These are phyloP conservation scores for Chymomyza costata DNA, from an alignment of 1,140 invertebrate species.

Conservation along the genomic window DNA sequence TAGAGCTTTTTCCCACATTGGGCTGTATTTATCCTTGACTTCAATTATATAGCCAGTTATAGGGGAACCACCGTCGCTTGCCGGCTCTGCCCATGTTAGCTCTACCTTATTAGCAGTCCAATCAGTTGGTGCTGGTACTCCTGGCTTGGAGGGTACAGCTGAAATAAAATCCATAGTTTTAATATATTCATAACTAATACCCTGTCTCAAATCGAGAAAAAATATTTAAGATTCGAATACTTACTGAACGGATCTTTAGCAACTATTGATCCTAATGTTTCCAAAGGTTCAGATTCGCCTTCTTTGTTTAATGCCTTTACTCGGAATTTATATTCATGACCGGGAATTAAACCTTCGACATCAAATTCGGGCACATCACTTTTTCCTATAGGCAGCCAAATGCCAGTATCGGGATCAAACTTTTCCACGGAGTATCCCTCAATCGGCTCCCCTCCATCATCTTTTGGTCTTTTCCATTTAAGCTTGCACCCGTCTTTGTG, in stretches of 20 bases:
- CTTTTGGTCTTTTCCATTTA: slow-evolving; percentile 98
- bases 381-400: slow-evolving; percentile 92
- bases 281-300: slow-evolving; percentile 97
- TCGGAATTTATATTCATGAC: slow-evolving; percentile 98
- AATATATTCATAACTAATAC: background rate
- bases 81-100: slow-evolving; percentile 87
- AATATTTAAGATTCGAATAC: slow-evolving; percentile 10
- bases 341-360: slow-evolving; percentile 91
- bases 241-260: slow-evolving; percentile 95
- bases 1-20: slow-evolving; percentile 92
- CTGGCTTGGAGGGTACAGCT: slow-evolving; percentile 87
- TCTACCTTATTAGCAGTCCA: slow-evolving; percentile 95
- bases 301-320: slow-evolving; percentile 98
- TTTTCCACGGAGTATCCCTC: slow-evolving; percentile 97
- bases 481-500: slow-evolving; percentile 96
- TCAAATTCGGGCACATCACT: slow-evolving; percentile 88
- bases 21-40: slow-evolving; percentile 97
- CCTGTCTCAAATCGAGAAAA: too few species aligned
- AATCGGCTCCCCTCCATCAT: slow-evolving; percentile 97
- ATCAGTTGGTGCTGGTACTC: slow-evolving; percentile 90
- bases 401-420: slow-evolving; percentile 91
- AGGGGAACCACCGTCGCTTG: slow-evolving; percentile 92
- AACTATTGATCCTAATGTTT: slow-evolving; percentile 92
- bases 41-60: slow-evolving; percentile 97
- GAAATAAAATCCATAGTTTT: slow-evolving; percentile 1